These are phyloP conservation scores for Pheucticus melanocephalus DNA, from an alignment of 2,113 vertebrate genomes.

Conservation along the genomic window DNA sequence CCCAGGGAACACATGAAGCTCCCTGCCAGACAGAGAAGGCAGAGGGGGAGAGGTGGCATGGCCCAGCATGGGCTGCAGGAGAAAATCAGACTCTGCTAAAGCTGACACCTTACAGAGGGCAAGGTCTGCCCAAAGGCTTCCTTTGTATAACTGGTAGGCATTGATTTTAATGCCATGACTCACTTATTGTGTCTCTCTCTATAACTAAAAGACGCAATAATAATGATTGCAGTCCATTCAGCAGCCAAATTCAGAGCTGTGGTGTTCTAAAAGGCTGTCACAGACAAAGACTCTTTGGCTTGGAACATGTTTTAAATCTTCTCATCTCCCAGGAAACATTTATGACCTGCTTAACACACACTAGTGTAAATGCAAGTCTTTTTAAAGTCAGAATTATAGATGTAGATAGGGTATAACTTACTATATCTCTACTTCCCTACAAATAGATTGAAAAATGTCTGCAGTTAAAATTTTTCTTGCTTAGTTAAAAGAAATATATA, in stretches of 20 bases:
- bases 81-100: not conserved
- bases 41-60: not conserved
- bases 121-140: not conserved
- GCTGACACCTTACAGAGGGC: not conserved
- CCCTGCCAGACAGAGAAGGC: not conserved
- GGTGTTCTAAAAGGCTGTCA: not conserved
- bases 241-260: not conserved
- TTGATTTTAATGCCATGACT: not conserved
- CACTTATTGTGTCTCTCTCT: not conserved
- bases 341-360: not conserved
- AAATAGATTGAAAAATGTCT: not conserved
- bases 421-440: not conserved
- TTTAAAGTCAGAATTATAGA: not conserved
- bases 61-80: not conserved
- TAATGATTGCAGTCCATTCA: not conserved
- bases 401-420: not conserved
- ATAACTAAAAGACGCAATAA: not conserved
- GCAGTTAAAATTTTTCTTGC: not conserved
- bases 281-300: not conserved
- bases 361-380: not conserved
- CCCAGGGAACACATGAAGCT: not conserved
- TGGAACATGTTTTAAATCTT: not conserved
- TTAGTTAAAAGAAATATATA: not conserved
- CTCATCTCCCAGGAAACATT: not conserved
- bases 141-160: not conserved